A percentile compares a stretch with the other conserved stretches of the same genome.
Conservation (phyloP, 2,888 invertebrate genomes). For the Hemicrepidius hirtus region DNA sequence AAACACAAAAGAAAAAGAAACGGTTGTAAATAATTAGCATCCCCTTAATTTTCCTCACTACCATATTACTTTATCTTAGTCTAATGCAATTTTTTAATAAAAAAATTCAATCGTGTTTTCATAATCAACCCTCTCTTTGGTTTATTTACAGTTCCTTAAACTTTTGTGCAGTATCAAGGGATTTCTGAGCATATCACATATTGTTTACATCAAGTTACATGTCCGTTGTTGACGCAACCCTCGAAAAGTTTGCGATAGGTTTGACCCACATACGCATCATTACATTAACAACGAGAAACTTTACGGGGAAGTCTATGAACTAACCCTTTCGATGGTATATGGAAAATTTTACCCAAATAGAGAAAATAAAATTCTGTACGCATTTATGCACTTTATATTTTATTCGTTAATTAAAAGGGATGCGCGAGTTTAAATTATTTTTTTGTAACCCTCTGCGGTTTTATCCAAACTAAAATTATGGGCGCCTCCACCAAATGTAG, state of each 20-base stretch:
- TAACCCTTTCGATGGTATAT: neutral
- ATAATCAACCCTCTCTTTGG: too few relatives aligned
- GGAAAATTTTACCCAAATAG: neutral
- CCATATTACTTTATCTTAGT: neutral
- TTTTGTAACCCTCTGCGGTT: too few relatives aligned
- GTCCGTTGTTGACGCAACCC: constrained; percentile 25
- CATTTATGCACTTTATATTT: neutral
- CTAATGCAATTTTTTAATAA: too few relatives aligned
- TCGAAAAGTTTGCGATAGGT: constrained; percentile 28
- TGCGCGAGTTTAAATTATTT: neutral
- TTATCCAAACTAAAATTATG: too few relatives aligned
- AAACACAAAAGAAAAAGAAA: neutral
- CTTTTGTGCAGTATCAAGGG: too few relatives aligned
- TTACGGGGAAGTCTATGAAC: neutral
- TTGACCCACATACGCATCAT: constrained; percentile 37
- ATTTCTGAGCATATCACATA: constrained; percentile 19
- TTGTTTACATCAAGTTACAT: constrained; percentile 29
- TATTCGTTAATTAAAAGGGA: constrained; percentile 3
- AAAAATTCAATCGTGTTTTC: too few relatives aligned
- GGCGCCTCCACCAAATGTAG: too few relatives aligned
- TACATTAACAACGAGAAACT: constrained; percentile 19
- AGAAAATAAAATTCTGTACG: neutral
- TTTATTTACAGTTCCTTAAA: too few relatives aligned
- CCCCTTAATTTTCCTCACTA: neutral
- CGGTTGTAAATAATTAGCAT: constrained; percentile 12